Percentiles rank a stretch among this genome's conserved stretches.
phyloP scores from a whole-genome alignment of 2,797 vertebrate species.

The Diceros bicornis region DNA sequence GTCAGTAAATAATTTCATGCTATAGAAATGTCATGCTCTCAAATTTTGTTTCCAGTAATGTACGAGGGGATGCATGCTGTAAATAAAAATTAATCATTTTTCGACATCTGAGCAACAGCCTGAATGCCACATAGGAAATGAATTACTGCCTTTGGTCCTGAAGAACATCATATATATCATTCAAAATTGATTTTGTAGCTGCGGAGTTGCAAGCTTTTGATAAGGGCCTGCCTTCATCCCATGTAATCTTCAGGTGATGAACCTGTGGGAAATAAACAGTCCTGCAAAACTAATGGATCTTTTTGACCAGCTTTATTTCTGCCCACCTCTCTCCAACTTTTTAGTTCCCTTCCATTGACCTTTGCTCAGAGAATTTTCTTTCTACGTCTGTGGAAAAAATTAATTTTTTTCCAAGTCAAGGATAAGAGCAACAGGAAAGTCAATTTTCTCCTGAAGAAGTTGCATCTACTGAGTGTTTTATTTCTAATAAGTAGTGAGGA shows the following conservation, averaged over 20 bases:
- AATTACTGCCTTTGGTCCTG: conserved; percentile 56
- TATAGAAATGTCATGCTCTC: conserved; percentile 36
- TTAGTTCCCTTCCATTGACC: conserved; percentile 44
- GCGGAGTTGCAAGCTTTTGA: conserved; percentile 54
- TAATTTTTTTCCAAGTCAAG: conserved; percentile 14
- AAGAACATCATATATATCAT: conserved; percentile 73
- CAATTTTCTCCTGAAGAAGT: not conserved
- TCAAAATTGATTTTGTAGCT: conserved; percentile 72
- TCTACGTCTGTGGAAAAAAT: not conserved
- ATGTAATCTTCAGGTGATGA: conserved; percentile 65
- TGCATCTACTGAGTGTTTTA: not conserved
- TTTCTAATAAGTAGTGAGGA: conserved; percentile 25
- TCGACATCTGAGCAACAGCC: conserved; percentile 51
- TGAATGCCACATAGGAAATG: conserved; percentile 50
- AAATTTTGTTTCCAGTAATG: conserved; percentile 60
- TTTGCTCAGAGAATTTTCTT: conserved; percentile 41
- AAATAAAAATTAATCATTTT: conserved; percentile 79
- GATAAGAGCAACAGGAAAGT: not conserved
- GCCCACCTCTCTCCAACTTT: not conserved
- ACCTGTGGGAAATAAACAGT: conserved; percentile 47
- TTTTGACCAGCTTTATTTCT: conserved; percentile 56
- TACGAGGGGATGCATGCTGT: not conserved
- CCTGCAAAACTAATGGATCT: conserved; percentile 54
- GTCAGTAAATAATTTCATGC: conserved; percentile 49
- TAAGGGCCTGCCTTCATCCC: conserved; percentile 34